A percentile compares a stretch with the other conserved stretches of the same genome.
phyloP scores from a whole-genome alignment of 2,113 vertebrate genomes.

The Herpailurus yagouaroundi region DNA sequence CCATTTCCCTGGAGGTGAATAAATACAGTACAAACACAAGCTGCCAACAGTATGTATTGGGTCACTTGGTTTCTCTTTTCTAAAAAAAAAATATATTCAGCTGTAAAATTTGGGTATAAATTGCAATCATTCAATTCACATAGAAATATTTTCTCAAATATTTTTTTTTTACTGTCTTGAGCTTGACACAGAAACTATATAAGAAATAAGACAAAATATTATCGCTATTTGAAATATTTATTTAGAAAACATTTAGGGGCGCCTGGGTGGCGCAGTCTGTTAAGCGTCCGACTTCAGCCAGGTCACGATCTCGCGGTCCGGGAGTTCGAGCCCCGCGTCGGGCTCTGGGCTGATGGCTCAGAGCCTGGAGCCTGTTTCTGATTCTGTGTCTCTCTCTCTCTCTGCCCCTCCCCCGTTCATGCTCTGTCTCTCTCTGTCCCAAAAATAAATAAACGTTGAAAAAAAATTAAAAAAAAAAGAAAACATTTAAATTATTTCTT shows the following conservation, averaged over 20 bases:
- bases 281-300: too few relatives aligned
- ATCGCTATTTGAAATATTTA: not conserved
- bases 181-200: not conserved
- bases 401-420: too few relatives aligned
- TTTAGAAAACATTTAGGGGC: not conserved
- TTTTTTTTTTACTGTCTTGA: not conserved
- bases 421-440: too few relatives aligned
- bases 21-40: not conserved
- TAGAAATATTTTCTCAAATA: not conserved
- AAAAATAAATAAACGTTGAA: too few relatives aligned
- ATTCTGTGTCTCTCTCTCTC: too few relatives aligned
- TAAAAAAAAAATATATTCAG: not conserved
- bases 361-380: too few relatives aligned
- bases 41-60: not conserved
- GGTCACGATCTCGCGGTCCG: too few relatives aligned
- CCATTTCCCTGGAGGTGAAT: not conserved
- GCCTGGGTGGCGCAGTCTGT: too few relatives aligned
- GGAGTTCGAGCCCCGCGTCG: too few relatives aligned
- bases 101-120: not conserved
- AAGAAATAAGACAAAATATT: not conserved
- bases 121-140: not conserved
- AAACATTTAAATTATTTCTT: not conserved
- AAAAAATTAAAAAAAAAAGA: not conserved
- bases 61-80: not conserved
- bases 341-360: too few relatives aligned